Evolutionary conservation across 1,140 invertebrate species (phyloP).

Genomic region (Rhynchophorus ferrugineus): DNA sequence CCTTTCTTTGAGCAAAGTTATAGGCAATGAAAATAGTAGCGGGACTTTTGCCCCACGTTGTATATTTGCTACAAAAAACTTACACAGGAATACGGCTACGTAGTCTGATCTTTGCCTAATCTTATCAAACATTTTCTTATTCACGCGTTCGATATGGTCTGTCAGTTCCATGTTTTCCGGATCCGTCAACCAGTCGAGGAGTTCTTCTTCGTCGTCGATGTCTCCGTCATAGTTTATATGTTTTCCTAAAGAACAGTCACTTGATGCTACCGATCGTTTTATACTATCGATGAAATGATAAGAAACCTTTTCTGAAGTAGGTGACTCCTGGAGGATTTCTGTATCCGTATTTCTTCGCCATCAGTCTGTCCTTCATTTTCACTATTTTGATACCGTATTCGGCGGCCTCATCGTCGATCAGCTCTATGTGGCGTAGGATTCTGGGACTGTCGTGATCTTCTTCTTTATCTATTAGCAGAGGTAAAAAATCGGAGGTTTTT

Average conservation of each 20-base stretch:
- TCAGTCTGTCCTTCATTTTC: conserved; percentile 79
- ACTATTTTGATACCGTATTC: conserved; percentile 90
- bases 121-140: conserved; percentile 88
- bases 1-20: too few species aligned
- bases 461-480: conserved; percentile 60
- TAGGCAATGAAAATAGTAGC: too few species aligned
- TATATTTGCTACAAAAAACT: too few species aligned
- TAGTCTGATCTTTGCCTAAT: conserved; percentile 85
- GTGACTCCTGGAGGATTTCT: conserved; percentile 83
- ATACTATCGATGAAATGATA: too few species aligned
- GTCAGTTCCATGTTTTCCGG: conserved; percentile 91
- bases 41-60: too few species aligned
- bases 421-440: conserved; percentile 74
- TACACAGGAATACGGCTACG: conserved; percentile 92
- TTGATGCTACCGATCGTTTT: too few species aligned
- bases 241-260: conserved; percentile 55
- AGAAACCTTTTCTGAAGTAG: conserved; percentile 78
- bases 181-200: conserved; percentile 88
- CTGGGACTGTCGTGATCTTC: conserved; percentile 71
- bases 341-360: conserved; percentile 92
- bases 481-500: too few species aligned
- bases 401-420: conserved; percentile 85
- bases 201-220: conserved; percentile 87
- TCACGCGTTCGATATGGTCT: conserved; percentile 88
- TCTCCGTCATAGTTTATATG: conserved; percentile 88